These are phyloP conservation scores for Cyclopterus lumpus DNA, from an alignment of 2,797 vertebrate genomes.

Conservation along the genomic window DNA sequence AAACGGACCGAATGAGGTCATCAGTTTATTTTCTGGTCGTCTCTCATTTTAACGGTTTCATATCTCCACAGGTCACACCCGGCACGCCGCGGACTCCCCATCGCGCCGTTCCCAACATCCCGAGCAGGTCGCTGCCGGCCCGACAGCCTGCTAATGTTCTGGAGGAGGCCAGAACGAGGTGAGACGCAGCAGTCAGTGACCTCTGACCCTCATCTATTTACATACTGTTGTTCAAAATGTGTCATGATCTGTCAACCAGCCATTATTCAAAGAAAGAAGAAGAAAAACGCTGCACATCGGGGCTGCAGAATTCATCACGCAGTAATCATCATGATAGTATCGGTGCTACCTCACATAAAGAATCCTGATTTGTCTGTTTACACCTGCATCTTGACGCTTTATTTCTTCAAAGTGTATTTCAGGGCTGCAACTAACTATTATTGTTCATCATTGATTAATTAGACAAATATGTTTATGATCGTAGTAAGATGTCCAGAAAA, in stretches of 20 bases:
- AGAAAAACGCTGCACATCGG: neutral
- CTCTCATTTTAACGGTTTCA: neutral
- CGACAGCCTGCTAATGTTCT: slow-evolving; percentile 85
- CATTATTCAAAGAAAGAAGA: neutral
- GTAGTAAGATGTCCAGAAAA: too few relatives aligned
- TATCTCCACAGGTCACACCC: slow-evolving; percentile 67
- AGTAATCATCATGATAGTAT: neutral
- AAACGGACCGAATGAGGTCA: neutral
- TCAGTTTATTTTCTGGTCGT: neutral
- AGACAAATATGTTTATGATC: too few relatives aligned
- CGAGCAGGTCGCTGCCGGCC: slow-evolving; percentile 83
- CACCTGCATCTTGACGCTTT: too few relatives aligned
- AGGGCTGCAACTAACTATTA: too few relatives aligned
- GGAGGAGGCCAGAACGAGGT: slow-evolving; percentile 93
- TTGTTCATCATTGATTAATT: too few relatives aligned
- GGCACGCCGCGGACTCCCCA: slow-evolving; percentile 75
- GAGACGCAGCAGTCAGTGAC: neutral
- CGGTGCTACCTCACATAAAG: too few relatives aligned
- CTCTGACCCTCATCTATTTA: neutral
- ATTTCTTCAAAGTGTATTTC: too few relatives aligned
- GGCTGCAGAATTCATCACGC: neutral
- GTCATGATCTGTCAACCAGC: neutral
- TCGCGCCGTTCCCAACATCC: slow-evolving; percentile 89
- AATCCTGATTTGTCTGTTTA: too few relatives aligned
- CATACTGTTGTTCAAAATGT: neutral